These are phyloP conservation scores for Pseudorasbora parva DNA, from an alignment of 2,113 vertebrate species.

Conservation along the genomic window DNA sequence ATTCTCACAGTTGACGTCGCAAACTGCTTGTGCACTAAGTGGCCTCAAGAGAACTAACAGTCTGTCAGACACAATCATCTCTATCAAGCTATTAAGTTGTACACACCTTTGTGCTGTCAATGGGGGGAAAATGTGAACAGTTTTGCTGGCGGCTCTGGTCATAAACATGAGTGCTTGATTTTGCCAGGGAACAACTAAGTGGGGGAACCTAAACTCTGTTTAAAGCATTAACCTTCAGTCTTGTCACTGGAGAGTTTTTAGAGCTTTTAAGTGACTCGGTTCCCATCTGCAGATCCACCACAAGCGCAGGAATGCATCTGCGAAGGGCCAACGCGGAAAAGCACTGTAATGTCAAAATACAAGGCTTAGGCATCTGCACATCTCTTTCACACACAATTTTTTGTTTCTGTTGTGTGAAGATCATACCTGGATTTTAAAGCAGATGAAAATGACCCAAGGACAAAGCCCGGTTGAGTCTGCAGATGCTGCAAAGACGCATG, in stretches of 20 bases:
- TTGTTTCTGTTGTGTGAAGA: neutral
- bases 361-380: neutral
- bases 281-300: conserved; percentile 1
- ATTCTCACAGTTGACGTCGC: neutral
- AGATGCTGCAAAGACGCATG: neutral
- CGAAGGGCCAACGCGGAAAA: neutral
- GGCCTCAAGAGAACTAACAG: conserved; percentile 42
- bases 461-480: no score
- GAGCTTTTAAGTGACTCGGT: conserved; percentile 32
- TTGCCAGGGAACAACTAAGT: conserved; percentile 27
- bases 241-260: conserved; percentile 28
- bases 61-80: conserved; percentile 46
- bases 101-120: conserved; percentile 28
- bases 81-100: conserved; percentile 31
- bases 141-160: neutral
- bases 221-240: conserved; percentile 49
- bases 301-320: conserved; percentile 15
- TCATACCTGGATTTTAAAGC: neutral
- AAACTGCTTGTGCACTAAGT: conserved; percentile 32
- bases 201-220: conserved; percentile 33
- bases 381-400: neutral
- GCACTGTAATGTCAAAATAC: conserved; percentile 35
- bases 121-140: neutral
- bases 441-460: neutral
- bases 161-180: conserved; percentile 17